Percentiles rank a stretch among this genome's conserved stretches.
Conservation (phyloP, 2,797 vertebrate genomes). For the Hapalemur alaotrensis region DNA sequence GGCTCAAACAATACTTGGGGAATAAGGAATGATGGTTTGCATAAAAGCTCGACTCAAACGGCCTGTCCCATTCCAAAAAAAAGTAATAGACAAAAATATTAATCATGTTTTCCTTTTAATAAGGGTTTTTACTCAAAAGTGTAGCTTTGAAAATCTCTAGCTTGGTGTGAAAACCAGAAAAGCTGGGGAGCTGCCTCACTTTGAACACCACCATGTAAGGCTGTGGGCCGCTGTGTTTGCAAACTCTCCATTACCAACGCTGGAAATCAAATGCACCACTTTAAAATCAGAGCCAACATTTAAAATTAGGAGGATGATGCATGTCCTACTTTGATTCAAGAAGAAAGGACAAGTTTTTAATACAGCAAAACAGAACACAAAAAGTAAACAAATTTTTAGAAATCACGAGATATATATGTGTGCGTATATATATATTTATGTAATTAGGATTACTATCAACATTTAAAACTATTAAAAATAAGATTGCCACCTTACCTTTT, state of each 20-base stretch:
- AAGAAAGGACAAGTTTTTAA: constrained; percentile 75
- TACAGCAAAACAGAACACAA: constrained; percentile 81
- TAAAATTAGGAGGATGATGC: constrained; percentile 61
- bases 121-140: constrained; percentile 83
- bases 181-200: constrained; percentile 73
- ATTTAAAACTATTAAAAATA: constrained; percentile 85
- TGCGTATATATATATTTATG: constrained; percentile 19
- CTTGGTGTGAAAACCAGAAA: constrained; percentile 81
- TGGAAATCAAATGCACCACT: constrained; percentile 55
- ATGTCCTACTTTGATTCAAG: constrained; percentile 78
- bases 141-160: constrained; percentile 84
- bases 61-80: constrained; percentile 64
- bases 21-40: not conserved
- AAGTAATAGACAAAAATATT: constrained; percentile 79
- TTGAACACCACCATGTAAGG: constrained; percentile 63
- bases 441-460: constrained; percentile 79
- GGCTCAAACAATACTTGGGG: not conserved
- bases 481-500: constrained; percentile 86
- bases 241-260: constrained; percentile 49
- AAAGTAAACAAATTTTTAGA: constrained; percentile 83
- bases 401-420: constrained; percentile 78
- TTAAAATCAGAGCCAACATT: constrained; percentile 68
- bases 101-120: constrained; percentile 85
- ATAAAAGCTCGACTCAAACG: not conserved
- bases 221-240: constrained; percentile 64